These are phyloP conservation scores for Cephus pulcher DNA, from an alignment of 2,888 invertebrate genomes.

Conservation along the genomic window DNA sequence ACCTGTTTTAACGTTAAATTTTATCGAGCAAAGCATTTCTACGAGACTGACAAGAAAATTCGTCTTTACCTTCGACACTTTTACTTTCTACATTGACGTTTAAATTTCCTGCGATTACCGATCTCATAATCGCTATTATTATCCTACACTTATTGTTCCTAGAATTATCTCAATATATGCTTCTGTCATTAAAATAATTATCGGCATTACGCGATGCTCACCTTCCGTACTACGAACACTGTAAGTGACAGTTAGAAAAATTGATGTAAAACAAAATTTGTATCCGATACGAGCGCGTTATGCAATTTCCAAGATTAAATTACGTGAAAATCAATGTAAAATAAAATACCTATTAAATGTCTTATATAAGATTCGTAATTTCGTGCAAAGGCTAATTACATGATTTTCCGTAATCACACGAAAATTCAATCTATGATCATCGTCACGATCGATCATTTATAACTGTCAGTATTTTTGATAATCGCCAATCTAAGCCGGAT, in stretches of 20 bases:
- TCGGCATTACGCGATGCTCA: constrained; percentile 23
- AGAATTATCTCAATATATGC: constrained; percentile 39
- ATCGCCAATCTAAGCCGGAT: not conserved
- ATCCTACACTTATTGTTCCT: constrained; percentile 38
- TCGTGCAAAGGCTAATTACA: not conserved
- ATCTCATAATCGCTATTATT: not conserved
- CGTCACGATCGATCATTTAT: not conserved
- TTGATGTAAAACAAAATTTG: not conserved
- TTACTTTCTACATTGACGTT: constrained; percentile 19
- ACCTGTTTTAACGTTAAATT: not conserved
- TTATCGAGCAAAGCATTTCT: not conserved
- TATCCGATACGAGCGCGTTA: not conserved
- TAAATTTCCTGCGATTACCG: not conserved
- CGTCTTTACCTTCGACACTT: constrained; percentile 23
- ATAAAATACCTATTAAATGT: not conserved
- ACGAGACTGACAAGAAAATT: constrained; percentile 35
- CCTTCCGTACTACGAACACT: not conserved
- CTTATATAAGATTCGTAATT: not conserved
- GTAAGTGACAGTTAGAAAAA: not conserved
- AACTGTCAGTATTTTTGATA: not conserved
- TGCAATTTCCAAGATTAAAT: not conserved
- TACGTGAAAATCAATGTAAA: not conserved
- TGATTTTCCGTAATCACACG: not conserved
- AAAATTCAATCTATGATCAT: not conserved
- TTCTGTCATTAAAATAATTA: constrained; percentile 43